Base-by-base conservation (phyloP, 1,140 invertebrate genomes). In the Musca vetustissima region DNA sequence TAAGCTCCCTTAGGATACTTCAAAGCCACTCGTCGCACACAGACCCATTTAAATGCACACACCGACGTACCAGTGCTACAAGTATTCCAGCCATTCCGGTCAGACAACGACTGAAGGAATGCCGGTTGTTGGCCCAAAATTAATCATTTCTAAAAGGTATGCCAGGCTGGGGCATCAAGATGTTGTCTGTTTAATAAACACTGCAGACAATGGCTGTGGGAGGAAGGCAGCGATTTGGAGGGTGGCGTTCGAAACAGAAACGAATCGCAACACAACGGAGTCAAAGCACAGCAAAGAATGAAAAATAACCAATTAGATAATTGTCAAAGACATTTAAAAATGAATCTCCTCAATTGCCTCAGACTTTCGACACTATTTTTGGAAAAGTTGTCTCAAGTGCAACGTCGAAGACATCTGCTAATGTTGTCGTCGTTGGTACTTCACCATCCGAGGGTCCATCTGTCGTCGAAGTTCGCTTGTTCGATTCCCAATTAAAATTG, bases 91-190 rank as follows among this genome's bases (percentile, higher is more conserved):
- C 25, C 8, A 28, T 15, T 21, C 25, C n/a, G 32, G 28, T 8
- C 11, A 36, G n/a, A 36, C n/a, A 61, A 28, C 8, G n/a, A 61
- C 4, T 28, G 28, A 21, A 36, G 36, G 19, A 61, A 7, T 61
- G 57, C 57, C 19, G 57, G 36, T 17, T 61, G 57, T 61, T 32
- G 32, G 22, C 57, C 57, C 28, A 43, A 61, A 61, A 61, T 61
- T 61, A 61, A 61, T 61, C 57, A 61, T 43, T 61, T 61, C 36
- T 17, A 61, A 36, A 61, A 61, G 57, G 57, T 61, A 36, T 61
- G 36, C 36, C 36, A 43, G 25, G 7, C 15, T 43, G 36, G 36
- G 57, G 17, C 43, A 57, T 57, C 53, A 57, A 28, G 57, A 36
- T 61, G 36, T 43, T 43, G 36, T 43, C 6, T 43, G 28, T 28